Conservation (phyloP, 2,113 vertebrate species). For the Dendropsophus ebraccatus region DNA sequence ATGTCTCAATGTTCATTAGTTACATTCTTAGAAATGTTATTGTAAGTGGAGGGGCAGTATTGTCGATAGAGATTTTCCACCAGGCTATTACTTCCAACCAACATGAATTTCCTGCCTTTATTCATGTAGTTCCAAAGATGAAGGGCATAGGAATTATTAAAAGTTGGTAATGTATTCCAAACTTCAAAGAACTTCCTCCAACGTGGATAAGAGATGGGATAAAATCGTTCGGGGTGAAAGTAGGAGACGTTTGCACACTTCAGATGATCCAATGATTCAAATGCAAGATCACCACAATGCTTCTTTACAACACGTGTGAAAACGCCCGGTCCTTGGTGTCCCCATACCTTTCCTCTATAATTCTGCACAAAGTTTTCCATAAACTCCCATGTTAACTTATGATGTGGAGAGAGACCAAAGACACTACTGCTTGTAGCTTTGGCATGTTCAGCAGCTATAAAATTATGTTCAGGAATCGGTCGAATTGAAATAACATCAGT, state of each 20-base stretch:
- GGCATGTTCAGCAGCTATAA: conserved; percentile 67
- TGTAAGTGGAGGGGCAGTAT: conserved; percentile 73
- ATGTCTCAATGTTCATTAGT: no score
- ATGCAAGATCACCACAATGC: no score
- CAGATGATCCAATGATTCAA: no score
- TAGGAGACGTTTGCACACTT: no score
- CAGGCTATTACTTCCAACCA: conserved; percentile 73
- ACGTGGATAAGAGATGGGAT: conserved; percentile 69
- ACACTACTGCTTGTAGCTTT: conserved; percentile 67
- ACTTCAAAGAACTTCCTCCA: conserved; percentile 74
- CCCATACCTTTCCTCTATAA: no score
- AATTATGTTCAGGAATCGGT: conserved; percentile 71
- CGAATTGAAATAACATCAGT: conserved; percentile 76
- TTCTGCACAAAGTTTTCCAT: no score
- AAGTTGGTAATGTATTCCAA: conserved; percentile 68
- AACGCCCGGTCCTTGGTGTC: no score
- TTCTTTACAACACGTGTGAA: conserved; percentile 71
- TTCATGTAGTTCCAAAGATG: conserved; percentile 82
- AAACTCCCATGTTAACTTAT: conserved; percentile 75
- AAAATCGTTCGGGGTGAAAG: conserved; percentile 76
- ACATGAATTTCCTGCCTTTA: conserved; percentile 54
- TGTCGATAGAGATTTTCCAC: conserved; percentile 72
- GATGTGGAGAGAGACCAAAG: conserved; percentile 72
- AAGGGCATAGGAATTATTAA: conserved; percentile 71
- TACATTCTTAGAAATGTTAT: no score